Evolutionary conservation across 2,113 vertebrate species (phyloP).

Genomic region (Talpa occidentalis): DNA sequence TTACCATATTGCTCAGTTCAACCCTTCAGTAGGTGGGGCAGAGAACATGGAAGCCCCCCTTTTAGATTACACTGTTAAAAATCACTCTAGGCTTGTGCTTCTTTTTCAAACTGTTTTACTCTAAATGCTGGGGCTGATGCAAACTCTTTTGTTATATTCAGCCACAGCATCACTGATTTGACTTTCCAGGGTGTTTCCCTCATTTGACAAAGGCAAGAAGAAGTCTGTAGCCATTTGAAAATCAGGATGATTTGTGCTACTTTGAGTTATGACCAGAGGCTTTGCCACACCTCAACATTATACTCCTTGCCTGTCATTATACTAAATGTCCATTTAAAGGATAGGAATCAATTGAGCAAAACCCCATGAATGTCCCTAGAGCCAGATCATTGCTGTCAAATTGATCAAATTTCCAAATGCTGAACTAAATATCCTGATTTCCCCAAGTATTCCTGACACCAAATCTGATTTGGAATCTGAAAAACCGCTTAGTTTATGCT

Average conservation of each 20-base stretch:
- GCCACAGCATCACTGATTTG: not conserved
- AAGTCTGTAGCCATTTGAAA: constrained; percentile 11
- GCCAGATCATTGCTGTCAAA: not conserved
- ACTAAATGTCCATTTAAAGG: constrained; percentile 21
- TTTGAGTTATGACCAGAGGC: not conserved
- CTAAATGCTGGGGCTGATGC: not conserved
- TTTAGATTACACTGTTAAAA: too few relatives aligned
- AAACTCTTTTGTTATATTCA: not conserved
- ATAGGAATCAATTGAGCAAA: not conserved
- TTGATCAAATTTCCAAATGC: not conserved
- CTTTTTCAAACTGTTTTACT: not conserved
- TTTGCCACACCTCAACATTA: not conserved
- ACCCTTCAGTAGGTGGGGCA: too few relatives aligned
- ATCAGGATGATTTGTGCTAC: not conserved
- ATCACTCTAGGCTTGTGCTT: not conserved
- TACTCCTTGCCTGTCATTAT: not conserved
- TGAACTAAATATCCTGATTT: constrained; percentile 16
- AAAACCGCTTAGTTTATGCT: constrained; percentile 12
- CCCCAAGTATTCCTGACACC: not conserved
- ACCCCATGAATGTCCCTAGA: not conserved
- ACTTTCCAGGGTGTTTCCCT: not conserved
- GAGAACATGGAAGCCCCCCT: too few relatives aligned
- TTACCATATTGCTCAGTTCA: too few relatives aligned
- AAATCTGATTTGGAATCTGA: constrained; percentile 1
- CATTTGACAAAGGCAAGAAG: constrained; percentile 26